Base-by-base conservation (phyloP, 2,797 vertebrate genomes). In the Hyperoplus immaculatus region DNA sequence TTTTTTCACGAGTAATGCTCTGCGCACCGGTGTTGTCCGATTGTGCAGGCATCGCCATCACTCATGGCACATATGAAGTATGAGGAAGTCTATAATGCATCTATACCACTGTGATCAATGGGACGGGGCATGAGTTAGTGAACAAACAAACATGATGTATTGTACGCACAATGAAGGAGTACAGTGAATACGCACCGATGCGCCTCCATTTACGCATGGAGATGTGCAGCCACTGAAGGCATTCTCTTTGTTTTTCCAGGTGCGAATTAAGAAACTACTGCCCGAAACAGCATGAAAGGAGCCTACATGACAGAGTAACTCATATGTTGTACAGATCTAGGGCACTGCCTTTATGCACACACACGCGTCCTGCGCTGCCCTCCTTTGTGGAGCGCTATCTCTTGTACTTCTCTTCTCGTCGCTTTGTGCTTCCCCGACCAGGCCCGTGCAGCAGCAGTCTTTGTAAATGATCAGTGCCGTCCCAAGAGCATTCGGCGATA, bases 11-110 rank as follows among this genome's bases (percentile, higher is more conserved):
- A 69, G 81, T 36, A 71, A 65, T 47, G 69, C 81, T 84, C 72
- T 75, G 90, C 84, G 86, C 82, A 81, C 79, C 80, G 86, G 85
- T 69, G 42, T 87, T 64, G 89, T 90, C 87, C 80, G 82, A 86
- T 69, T 90, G 88, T 42, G 85, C 85, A 72, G 91, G 85, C 93
- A 93, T 89, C 80, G 94, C 93, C 94, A 95, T 95, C 89, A 92
- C 93, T 93, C 93, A 92, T 88, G 86, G 86, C 77, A 89, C 79
- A 89, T 88, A 70, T 88, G 88, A 88, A 92, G 82, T 88, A 90
- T 82, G 78, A 87, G 90, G 89, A 93, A 91, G 92, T 90, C 80
- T 90, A 80, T 80, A 73, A 76, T 69, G 77, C 84, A 87, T 84
- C 81, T 80, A 84, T 73, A 82, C 36, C 74, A 14, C 67, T 41